These are phyloP conservation scores for Tipula confusa DNA, from an alignment of 2,888 invertebrate species.

Conservation along the genomic window DNA sequence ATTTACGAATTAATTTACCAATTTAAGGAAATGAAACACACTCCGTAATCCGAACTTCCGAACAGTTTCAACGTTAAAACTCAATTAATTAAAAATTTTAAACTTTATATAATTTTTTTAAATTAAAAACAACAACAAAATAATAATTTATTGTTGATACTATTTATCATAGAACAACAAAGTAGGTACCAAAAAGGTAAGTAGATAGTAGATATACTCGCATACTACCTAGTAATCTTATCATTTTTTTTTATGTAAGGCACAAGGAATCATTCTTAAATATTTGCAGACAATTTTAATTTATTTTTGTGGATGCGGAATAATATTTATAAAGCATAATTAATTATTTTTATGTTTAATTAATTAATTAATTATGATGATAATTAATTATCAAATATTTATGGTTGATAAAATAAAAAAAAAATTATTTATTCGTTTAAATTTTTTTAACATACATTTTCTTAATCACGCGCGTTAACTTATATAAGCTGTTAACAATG, in stretches of 20 bases:
- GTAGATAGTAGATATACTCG: too few relatives aligned
- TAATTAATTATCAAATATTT: constrained; percentile 25
- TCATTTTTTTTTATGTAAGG: background rate
- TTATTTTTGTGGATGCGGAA: background rate
- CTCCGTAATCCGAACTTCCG: background rate
- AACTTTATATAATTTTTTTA: background rate
- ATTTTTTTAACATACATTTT: background rate
- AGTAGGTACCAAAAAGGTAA: background rate
- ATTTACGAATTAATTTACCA: background rate
- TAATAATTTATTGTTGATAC: background rate
- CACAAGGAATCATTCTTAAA: background rate
- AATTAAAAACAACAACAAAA: background rate
- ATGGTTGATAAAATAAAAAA: background rate
- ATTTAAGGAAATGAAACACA: background rate
- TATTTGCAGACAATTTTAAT: background rate
- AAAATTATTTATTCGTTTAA: background rate
- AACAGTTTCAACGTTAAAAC: background rate
- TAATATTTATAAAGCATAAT: background rate
- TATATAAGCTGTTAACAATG: too few relatives aligned
- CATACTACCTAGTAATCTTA: background rate
- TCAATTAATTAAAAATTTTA: background rate
- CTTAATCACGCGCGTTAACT: too few relatives aligned
- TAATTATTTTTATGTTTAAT: background rate
- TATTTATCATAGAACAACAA: constrained; percentile 20
- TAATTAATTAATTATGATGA: constrained; percentile 8